A percentile compares a stretch with the other conserved stretches of the same genome.
Evolutionary conservation across 2,113 vertebrate species (phyloP).

Genomic region (Ptilonorhynchus violaceus): DNA sequence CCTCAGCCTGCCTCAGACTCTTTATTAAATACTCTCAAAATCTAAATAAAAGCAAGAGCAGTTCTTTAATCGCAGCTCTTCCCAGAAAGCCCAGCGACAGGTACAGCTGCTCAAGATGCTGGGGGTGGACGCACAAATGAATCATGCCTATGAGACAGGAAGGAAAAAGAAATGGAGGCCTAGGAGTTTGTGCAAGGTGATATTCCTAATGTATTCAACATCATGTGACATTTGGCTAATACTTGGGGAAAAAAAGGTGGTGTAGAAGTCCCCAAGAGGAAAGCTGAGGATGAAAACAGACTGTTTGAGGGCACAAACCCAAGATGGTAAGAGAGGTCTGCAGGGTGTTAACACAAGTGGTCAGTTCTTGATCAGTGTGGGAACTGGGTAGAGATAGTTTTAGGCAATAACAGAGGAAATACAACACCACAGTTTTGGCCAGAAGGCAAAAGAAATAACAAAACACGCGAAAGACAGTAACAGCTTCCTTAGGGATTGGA

Average conservation of each 20-base stretch:
- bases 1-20: neutral
- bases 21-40: neutral
- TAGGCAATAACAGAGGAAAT: neutral
- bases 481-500: neutral
- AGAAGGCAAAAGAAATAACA: neutral
- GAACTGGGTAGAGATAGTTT: neutral
- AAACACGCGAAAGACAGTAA: neutral
- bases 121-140: neutral
- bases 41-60: neutral
- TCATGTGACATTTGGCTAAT: neutral
- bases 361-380: neutral
- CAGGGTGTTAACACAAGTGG: neutral
- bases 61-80: neutral
- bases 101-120: neutral
- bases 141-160: neutral
- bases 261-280: neutral
- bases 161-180: fast-evolving
- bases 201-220: neutral
- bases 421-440: neutral
- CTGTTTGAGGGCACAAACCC: neutral
- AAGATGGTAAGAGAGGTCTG: neutral
- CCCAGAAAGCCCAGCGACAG: neutral
- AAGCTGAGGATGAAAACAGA: neutral
- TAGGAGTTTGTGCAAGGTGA: neutral
- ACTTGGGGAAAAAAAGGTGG: neutral